Evolutionary conservation across 2,888 invertebrate species (phyloP).

Genomic region (Napeogenes sylphis): DNA sequence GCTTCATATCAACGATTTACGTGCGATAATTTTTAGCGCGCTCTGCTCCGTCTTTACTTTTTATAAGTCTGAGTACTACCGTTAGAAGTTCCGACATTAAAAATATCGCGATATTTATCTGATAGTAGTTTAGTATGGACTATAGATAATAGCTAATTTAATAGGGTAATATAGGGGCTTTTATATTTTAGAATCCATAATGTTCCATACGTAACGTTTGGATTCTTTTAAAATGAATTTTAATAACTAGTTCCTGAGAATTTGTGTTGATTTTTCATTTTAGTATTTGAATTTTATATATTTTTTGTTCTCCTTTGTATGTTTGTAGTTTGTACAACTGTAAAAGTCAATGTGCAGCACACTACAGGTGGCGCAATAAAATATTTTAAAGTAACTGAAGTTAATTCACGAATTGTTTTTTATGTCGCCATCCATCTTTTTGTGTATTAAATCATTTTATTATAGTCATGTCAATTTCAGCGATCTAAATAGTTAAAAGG

Average conservation of each 20-base stretch:
- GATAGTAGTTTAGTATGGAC: constrained; percentile 62
- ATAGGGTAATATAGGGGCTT: constrained; percentile 68
- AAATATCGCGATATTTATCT: constrained; percentile 57
- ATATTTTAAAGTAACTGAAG: constrained; percentile 2
- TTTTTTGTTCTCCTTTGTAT: constrained; percentile 13
- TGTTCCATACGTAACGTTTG: constrained; percentile 38
- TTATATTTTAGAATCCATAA: constrained; percentile 44
- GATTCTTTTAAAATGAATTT: constrained; percentile 41
- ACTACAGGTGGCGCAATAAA: constrained; percentile 16
- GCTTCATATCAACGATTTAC: too few species aligned
- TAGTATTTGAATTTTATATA: constrained; percentile 9
- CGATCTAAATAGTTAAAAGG: constrained; percentile 45
- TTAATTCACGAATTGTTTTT: background rate
- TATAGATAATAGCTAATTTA: constrained; percentile 68
- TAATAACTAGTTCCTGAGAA: constrained; percentile 47
- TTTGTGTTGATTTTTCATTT: constrained; percentile 14
- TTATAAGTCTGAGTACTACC: background rate
- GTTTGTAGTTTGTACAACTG: constrained; percentile 12
- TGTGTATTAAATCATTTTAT: constrained; percentile 6
- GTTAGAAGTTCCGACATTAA: constrained; percentile 1
- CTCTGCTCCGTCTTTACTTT: too few species aligned
- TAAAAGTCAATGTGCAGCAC: constrained; percentile 17
- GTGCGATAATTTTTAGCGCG: too few species aligned
- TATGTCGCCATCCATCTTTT: background rate
- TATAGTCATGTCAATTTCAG: constrained; percentile 36